Percentiles rank a stretch among this genome's conserved stretches.
phyloP scores from a whole-genome alignment of 2,113 vertebrate genomes.

The Macaca nemestrina region DNA sequence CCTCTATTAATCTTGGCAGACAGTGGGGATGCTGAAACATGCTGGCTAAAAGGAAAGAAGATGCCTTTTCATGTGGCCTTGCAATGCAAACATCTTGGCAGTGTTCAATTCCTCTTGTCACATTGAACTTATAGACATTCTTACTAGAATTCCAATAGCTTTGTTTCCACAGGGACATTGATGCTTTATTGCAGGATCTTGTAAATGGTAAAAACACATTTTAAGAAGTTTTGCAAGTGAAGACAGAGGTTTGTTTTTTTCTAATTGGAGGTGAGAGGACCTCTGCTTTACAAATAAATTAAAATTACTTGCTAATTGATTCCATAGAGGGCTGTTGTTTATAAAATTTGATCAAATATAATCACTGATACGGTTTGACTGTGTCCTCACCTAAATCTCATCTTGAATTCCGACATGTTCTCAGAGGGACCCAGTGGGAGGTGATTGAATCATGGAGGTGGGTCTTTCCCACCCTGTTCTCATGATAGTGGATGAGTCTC shows the following conservation, averaged over 20 bases:
- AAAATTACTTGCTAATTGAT: not conserved
- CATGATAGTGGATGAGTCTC: too few species aligned
- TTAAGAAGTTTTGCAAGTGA: slow-evolving; percentile 48
- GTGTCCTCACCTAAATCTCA: too few species aligned
- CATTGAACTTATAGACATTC: not conserved
- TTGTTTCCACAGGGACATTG: not conserved
- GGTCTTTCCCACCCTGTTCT: too few species aligned
- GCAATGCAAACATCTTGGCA: slow-evolving; percentile 45
- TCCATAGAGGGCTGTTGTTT: not conserved
- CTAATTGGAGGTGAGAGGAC: not conserved
- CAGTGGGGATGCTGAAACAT: slow-evolving; percentile 66
- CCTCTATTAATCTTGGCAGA: slow-evolving; percentile 73
- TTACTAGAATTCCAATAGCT: not conserved
- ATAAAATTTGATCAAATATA: slow-evolving; percentile 13
- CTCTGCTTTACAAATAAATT: not conserved
- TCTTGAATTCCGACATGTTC: too few species aligned
- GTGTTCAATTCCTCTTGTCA: slow-evolving; percentile 48
- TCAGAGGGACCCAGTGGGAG: too few species aligned
- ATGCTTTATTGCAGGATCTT: not conserved
- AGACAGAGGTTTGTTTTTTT: not conserved
- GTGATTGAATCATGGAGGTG: too few species aligned
- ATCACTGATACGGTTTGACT: not conserved
- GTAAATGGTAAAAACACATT: slow-evolving; percentile 43
- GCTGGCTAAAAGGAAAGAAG: slow-evolving; percentile 51
- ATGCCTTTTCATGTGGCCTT: slow-evolving; percentile 70